Evolutionary conservation across 2,113 vertebrate species (phyloP).

Genomic region (Aphyosemion australe): DNA sequence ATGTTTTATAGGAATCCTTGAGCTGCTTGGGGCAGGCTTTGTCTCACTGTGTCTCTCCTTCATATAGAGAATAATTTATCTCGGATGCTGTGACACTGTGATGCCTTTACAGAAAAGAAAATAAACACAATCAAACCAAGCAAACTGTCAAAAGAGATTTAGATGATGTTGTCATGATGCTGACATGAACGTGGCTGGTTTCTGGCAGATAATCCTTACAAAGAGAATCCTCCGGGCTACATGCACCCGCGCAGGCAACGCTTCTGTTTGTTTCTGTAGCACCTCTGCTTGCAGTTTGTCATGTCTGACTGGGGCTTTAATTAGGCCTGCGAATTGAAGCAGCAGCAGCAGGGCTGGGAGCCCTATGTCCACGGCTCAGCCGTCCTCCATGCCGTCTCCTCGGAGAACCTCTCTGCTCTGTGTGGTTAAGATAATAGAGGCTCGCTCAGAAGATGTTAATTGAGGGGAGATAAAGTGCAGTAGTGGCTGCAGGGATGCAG

Average conservation of each 20-base stretch:
- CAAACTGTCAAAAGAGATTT: constrained; percentile 62
- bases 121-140: constrained; percentile 60
- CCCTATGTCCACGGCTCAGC: constrained; percentile 60
- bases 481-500: constrained; percentile 60
- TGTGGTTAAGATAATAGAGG: constrained; percentile 71
- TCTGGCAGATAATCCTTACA: constrained; percentile 69
- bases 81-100: constrained; percentile 7
- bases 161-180: constrained; percentile 65
- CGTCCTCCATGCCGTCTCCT: constrained; percentile 59
- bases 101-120: constrained; percentile 29
- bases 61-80: constrained; percentile 23
- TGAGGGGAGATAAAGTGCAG: constrained; percentile 76
- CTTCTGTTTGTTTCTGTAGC: constrained; percentile 54
- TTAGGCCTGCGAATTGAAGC: constrained; percentile 62
- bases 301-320: constrained; percentile 68
- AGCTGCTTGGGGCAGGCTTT: constrained; percentile 1
- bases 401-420: constrained; percentile 66
- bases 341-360: constrained; percentile 42
- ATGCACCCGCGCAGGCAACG: constrained; percentile 24
- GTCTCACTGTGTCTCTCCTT: constrained; percentile 3
- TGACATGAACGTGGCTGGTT: constrained; percentile 59
- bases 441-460: constrained; percentile 72
- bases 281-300: constrained; percentile 64
- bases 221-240: constrained; percentile 58
- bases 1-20: constrained; percentile 44